Base-by-base conservation (phyloP, 2,888 invertebrate species). In the Chymomyza caudatula region DNA sequence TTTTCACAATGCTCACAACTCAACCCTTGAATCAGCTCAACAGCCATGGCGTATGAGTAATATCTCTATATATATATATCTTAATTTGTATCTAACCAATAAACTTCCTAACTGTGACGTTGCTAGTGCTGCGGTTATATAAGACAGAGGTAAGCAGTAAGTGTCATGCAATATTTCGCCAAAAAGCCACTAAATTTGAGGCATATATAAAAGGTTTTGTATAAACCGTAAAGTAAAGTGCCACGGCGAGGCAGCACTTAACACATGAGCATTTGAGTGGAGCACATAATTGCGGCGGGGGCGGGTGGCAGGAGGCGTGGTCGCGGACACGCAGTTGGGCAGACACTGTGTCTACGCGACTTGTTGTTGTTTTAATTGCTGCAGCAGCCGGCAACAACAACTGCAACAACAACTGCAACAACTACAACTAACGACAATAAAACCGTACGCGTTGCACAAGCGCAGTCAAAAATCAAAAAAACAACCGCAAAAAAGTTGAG, bases 241-340 rank as follows among this genome's bases (percentile, higher is more conserved):
- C 29, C 29, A 37, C 29, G 11, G 29, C 3, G 29, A 37, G 5
- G 29, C 29, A 37, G 29, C 69, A 69, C 65, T 71, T 78, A 65
- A 83, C 78, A 86, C 86, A 74, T 74, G n/a, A 15, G 17, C 47
- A 17, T 76, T 69, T 57, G 73, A 67, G 60, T 60, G 73, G 54
- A 52, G 69, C 69, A 71, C 66, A 78, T 71, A 61, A 86, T 64
- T 76, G 76, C 72, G 71, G 78, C 71, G 67, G 75, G 68, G 68
- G 29, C 29, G 29, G 29, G 29, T 37, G 29, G 8, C 8, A 11
- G 29, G 29, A 11, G 55, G 15, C 20, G 42, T n/a, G n/a, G 55
- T 4, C 42, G 22, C 23, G 19, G 43, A 22, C 53, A 23, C 25
- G 44, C 11, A 54, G 25, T 54, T 23, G 15, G 19, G 17, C n/a